Base-by-base conservation (phyloP, 2,888 invertebrate species). In the Malthinus flaveolus region DNA sequence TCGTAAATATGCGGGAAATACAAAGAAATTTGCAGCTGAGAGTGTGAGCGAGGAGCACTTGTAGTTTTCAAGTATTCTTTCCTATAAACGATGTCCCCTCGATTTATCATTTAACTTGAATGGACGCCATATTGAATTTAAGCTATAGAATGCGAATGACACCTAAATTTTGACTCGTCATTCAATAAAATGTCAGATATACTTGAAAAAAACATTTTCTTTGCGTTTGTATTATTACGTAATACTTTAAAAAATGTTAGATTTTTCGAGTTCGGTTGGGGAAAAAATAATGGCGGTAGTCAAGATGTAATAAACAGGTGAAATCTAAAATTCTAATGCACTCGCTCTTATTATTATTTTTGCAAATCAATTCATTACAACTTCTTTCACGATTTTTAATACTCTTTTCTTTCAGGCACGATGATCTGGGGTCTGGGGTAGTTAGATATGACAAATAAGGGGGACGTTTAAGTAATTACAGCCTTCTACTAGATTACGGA, bases 61-160 rank as follows among this genome's bases (percentile, higher is more conserved):
- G 54, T 59, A 45, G 39, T 42, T 42, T 45, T 54, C 45, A 59
- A 59, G 58, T 49, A 49, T 54, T 46, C 55, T 51, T 23, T 47
- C 50, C 49, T 57, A 63, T 63, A 62, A 65, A 65, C 51, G 63
- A 63, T 63, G 63, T 62, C 63, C 63, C 65, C 63, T 65, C 65
- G 65, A 65, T 65, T 65, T 65, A 65, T 65, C 65, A 63, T 65
- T 51, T 49, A 36, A 46, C 32, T 50, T 57, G 65, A 59, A 59
- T 61, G 61, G 62, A 55, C 59, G 59, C 56, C 59, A 59, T 56
- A 59, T 61, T 59, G 59, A 52, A 63, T 49, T 59, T 35, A 23
- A 44, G 54, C 7, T 56, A 59, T 61, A 57, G 64, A 59, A 59
- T 64, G 59, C 45, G 61, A 61, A 62, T 65, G 65, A 64, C 56